A percentile compares a stretch with the other conserved stretches of the same genome.
Conservation (phyloP, 2,797 vertebrate species). For the Dallia pectoralis region DNA sequence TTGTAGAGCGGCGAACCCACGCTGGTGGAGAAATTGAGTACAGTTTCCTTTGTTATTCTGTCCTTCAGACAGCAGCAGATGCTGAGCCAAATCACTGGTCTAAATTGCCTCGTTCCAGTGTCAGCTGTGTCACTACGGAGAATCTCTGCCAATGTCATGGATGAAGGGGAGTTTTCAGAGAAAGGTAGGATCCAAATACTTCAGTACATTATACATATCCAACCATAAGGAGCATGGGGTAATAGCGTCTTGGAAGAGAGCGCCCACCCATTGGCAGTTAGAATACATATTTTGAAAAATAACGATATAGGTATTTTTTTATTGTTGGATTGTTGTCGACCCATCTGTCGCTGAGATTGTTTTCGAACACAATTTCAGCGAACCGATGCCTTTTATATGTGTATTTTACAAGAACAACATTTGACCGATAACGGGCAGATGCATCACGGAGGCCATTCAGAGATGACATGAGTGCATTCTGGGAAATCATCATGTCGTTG, state of each 20-base stretch:
- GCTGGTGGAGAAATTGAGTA: not conserved
- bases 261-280: not conserved
- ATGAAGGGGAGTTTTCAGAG: slow-evolving; percentile 51
- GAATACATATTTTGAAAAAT: no score
- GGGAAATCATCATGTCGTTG: not conserved
- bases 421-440: not conserved
- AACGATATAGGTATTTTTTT: not conserved
- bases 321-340: not conserved
- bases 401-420: not conserved
- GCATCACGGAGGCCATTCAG: not conserved
- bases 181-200: slow-evolving; percentile 59
- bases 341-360: not conserved
- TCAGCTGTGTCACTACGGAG: slow-evolving; percentile 25
- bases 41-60: not conserved
- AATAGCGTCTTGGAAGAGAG: not conserved
- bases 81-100: slow-evolving; percentile 32
- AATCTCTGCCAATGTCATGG: slow-evolving; percentile 47
- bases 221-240: not conserved
- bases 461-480: not conserved
- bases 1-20: not conserved
- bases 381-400: not conserved
- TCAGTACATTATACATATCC: not conserved
- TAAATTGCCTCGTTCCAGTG: slow-evolving; percentile 38
- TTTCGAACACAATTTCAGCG: not conserved
- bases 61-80: slow-evolving; percentile 53